Evolutionary conservation across 2,113 vertebrate species (phyloP), one percentile per base, ranked within the genome.

Genomic region (Osmerus mordax): DNA sequence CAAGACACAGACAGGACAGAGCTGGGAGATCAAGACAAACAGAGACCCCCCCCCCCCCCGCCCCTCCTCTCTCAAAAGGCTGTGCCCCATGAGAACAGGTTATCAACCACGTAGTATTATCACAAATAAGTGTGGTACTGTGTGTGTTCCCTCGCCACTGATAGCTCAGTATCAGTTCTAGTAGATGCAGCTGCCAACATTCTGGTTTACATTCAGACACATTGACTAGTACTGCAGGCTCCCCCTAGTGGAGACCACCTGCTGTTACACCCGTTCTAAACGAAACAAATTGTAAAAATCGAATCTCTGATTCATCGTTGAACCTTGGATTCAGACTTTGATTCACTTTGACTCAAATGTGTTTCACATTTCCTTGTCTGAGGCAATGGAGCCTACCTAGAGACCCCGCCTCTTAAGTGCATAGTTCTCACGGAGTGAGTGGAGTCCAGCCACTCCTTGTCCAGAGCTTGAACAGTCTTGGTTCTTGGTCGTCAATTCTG

Each of bases 131-230:
- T 72, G 47, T 72, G 11, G 64, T 18, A 67, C 21, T 58, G 65
- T 67, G 70, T 78, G 84, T 86, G 87, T 80, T 87, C 87, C 86
- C 85, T 80, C 86, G 76, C 51, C 28, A 23, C 23, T 59, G 58
- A 67, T 82, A 78, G 16, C 29, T 76, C 67, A 72, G 75, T 87
- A 83, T 9, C 8, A 19, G 3, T 56, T 73, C 67, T 56, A 76
- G 36, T 69, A 70, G 62, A 47, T 77, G 74, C 79, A 88, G 87
- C 87, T 90, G 89, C 87, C 88, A 74, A 70, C 67, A 72, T 71
- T 51, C 18, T 36, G 3, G 54, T 74, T 72, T 87, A 88, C 89
- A 89, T 90, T 90, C 89, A 87, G 56, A 75, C 54, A 65, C 14
- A 70, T 52, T 6, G 59, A 73, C 66, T 32, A 67, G 62, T 52